These are phyloP conservation scores for Saccopteryx bilineata DNA, from an alignment of 2,113 vertebrate species.

Conservation along the genomic window DNA sequence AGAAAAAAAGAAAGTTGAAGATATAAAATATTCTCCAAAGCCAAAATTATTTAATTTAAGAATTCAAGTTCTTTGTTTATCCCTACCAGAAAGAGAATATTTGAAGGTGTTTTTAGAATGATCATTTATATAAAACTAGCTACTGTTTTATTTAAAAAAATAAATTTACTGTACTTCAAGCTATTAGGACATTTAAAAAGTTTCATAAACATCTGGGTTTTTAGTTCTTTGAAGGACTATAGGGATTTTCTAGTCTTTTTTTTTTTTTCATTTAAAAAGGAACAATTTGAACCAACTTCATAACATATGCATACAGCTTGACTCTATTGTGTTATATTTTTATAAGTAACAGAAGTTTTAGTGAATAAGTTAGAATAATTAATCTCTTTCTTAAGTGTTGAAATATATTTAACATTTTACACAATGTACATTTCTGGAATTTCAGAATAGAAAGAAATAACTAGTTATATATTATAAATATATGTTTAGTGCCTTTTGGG, in stretches of 20 bases:
- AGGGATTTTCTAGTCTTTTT: neutral
- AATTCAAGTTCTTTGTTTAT: constrained; percentile 21
- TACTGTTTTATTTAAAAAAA: constrained; percentile 7
- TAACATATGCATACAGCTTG: neutral
- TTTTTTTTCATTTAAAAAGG: neutral
- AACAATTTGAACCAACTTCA: neutral
- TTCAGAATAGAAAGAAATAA: constrained; percentile 25
- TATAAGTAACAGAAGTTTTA: neutral
- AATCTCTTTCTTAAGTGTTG: constrained; percentile 27
- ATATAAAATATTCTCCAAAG: neutral
- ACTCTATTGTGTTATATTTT: neutral
- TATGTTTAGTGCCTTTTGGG: neutral
- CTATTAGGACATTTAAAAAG: neutral
- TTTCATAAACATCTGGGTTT: constrained; percentile 1
- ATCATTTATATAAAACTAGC: constrained; percentile 4
- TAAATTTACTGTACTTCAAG: neutral
- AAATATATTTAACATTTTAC: constrained; percentile 27
- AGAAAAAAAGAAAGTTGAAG: neutral
- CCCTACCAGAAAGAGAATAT: neutral
- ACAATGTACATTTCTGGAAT: neutral
- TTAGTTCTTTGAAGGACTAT: neutral
- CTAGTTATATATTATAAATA: neutral
- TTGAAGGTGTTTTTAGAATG: neutral
- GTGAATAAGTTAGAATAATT: neutral
- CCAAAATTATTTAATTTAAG: neutral